Evolutionary conservation across 2,888 invertebrate genomes (phyloP).

Genomic region (Proisotoma minuta): DNA sequence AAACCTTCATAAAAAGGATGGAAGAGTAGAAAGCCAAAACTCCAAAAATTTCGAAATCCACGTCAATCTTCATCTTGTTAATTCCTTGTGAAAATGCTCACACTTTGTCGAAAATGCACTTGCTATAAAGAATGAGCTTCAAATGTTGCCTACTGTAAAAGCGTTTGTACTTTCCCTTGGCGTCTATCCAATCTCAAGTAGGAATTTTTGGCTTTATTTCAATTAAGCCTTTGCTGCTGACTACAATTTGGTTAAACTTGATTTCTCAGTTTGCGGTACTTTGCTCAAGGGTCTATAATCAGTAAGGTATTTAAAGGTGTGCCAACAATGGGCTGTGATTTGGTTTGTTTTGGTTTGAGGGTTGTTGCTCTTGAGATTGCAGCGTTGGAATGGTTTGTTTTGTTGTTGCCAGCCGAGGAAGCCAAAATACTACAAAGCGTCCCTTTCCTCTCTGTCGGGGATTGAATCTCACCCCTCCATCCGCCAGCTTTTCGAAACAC

Average conservation of each 20-base stretch:
- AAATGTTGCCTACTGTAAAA: too few species aligned
- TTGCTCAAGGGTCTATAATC: too few species aligned
- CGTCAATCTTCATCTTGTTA: conserved; percentile 23
- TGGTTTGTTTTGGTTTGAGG: background rate
- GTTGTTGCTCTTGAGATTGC: background rate
- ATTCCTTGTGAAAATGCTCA: background rate
- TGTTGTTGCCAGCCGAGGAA: background rate
- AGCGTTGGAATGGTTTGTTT: background rate
- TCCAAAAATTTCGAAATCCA: conserved; percentile 17
- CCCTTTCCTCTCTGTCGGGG: background rate
- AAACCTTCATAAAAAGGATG: conserved; percentile 52
- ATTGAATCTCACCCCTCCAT: background rate
- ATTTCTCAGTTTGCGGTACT: too few species aligned
- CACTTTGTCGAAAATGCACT: too few species aligned
- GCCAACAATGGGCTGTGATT: too few species aligned
- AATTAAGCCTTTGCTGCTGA: too few species aligned
- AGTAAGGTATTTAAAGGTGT: too few species aligned
- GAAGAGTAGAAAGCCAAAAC: conserved; percentile 22
- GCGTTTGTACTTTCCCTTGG: too few species aligned
- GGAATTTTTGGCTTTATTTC: too few species aligned
- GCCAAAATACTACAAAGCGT: background rate
- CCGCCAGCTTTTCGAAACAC: background rate
- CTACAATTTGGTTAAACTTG: too few species aligned
- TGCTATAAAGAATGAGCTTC: too few species aligned
- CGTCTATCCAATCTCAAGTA: too few species aligned